Evolutionary conservation across 2,888 invertebrate genomes (phyloP).

Genomic region (Steinernema scapterisci): DNA sequence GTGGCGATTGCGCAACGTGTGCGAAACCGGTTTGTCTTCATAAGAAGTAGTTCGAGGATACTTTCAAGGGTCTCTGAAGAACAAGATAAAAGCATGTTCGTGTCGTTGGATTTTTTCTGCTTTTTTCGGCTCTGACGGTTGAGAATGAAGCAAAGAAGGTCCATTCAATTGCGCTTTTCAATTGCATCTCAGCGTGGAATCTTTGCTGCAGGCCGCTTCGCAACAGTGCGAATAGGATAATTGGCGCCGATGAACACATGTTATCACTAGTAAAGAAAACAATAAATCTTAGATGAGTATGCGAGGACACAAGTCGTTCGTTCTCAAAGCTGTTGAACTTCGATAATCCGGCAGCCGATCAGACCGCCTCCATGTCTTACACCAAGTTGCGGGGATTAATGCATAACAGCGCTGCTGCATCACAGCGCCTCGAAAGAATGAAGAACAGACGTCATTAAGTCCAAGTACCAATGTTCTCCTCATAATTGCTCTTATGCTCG

Average conservation of each 20-base stretch:
- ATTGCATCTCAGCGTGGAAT: neutral
- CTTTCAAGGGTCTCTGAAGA: neutral
- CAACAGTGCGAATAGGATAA: neutral
- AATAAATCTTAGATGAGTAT: conserved; percentile 9
- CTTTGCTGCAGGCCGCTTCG: neutral
- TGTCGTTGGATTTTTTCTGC: conserved; percentile 8
- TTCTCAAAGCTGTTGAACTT: neutral
- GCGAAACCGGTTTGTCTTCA: conserved; percentile 1
- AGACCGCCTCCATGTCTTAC: conserved; percentile 2
- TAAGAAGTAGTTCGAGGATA: neutral
- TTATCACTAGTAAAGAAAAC: neutral
- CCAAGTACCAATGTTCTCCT: conserved; percentile 9
- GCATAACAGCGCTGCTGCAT: neutral
- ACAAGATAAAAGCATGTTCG: conserved; percentile 6
- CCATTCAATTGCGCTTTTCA: neutral
- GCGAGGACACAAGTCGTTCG: neutral
- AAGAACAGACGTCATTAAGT: conserved; percentile 25
- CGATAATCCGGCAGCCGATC: neutral
- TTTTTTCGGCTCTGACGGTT: neutral
- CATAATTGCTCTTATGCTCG: conserved; percentile 16
- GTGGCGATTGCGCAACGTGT: neutral
- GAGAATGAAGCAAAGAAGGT: conserved; percentile 10
- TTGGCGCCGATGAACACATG: neutral
- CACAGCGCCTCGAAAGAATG: neutral
- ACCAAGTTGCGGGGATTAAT: conserved; percentile 1